Evolutionary conservation across 2,113 vertebrate genomes (phyloP).

Genomic region (Camarhynchus parvulus): DNA sequence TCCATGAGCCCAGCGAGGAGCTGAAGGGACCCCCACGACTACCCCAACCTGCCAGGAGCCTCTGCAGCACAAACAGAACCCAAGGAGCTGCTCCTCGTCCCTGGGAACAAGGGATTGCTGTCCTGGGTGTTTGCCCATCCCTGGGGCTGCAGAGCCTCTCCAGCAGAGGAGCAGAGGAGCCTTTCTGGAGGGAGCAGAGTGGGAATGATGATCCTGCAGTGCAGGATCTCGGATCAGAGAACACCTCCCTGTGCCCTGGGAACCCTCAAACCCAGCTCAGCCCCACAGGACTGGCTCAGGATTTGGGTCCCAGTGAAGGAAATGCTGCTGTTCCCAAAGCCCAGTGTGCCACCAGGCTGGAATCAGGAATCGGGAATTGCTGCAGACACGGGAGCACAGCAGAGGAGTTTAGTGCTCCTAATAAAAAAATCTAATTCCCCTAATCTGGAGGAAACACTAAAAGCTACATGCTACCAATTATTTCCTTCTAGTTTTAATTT

Average conservation of each 20-base stretch:
- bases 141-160: neutral
- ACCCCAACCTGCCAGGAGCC: neutral
- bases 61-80: neutral
- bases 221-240: rapidly evolving
- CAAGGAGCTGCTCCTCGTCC: neutral
- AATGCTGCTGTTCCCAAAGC: neutral
- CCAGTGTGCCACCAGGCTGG: neutral
- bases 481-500: slow-evolving; percentile 68
- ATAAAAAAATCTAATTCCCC: slow-evolving; percentile 64
- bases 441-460: slow-evolving; percentile 65
- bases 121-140: neutral
- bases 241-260: neutral
- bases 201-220: neutral
- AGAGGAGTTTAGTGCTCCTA: slow-evolving; percentile 30
- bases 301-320: neutral
- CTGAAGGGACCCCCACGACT: neutral
- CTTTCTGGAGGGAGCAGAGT: neutral
- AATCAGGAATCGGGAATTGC: neutral
- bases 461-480: slow-evolving; percentile 64
- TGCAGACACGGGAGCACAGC: neutral
- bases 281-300: neutral
- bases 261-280: neutral
- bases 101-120: neutral
- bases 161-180: neutral
- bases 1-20: rapidly evolving